Evolutionary conservation across 2,888 invertebrate genomes (phyloP), one percentile per base, ranked within the genome.

Genomic region (Leistus spinibarbis): DNA sequence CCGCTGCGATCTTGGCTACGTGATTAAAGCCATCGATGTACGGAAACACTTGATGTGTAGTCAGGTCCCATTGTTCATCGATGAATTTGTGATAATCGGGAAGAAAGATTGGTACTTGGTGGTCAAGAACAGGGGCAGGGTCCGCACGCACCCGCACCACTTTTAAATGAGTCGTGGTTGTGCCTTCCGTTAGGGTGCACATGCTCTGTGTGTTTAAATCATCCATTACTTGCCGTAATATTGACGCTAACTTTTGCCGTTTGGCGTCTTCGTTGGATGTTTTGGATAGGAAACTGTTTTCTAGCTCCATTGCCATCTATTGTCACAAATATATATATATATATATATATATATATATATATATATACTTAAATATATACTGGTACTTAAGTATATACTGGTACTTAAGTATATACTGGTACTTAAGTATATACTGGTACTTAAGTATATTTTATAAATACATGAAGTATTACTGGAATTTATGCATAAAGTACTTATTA

Each of bases 21-120:
- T 98, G 97, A 85, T 96, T 95, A 82, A 94, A 95, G 0, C 98
- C 97, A 85, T 98, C 95, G 67, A 98, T 95, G 82, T 93, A 94
- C 0, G 96, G 95, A 23, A 96, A 85, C 40, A 93, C 90, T 91
- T 97, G 97, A 84, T 96, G 93, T 0, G 98, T 97, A 0, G 97
- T 97, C 40, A 98, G 89, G 83, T 98, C 98, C 97, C 97, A 97
- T 77, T 94, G 92, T 56, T 93, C 91, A 3, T 89, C 87, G 65
- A 90, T 89, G 27, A 91, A 90, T 19, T 89, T 88, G 64, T 90
- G 89, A 10, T 90, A 86, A 68, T 91, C 90, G 1, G 88, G 81
- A 20, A 92, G 86, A 79, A 97, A 90, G 69, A 97, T 91, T 0
- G 98, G 98, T 1, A 98, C 98, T 86, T 97, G 94, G 84, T 96